phyloP scores from a whole-genome alignment of 92 coral and sea anemone genomes.

The Siderastrea radians region DNA sequence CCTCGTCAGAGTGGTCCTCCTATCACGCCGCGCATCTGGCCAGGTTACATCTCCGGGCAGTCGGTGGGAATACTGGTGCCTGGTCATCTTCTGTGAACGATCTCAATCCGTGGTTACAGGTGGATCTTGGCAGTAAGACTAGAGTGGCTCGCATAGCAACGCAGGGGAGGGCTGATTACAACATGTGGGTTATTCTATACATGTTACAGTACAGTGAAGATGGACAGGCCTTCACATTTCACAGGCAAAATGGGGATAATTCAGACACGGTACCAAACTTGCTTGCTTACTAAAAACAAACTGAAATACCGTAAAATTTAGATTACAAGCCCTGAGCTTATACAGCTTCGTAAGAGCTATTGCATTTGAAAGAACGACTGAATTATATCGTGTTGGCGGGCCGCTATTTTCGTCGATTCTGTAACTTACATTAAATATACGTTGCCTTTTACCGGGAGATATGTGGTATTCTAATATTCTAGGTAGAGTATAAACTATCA shows the following conservation, averaged over 20 bases:
- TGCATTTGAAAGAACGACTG: too few species aligned
- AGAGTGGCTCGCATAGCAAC: constrained; percentile 45
- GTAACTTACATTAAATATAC: too few species aligned
- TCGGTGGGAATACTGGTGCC: constrained; percentile 6
- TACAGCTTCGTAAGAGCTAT: too few species aligned
- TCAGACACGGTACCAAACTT: constrained; percentile 28
- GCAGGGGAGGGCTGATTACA: constrained; percentile 37
- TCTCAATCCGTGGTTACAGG: constrained; percentile 54
- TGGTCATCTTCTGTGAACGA: constrained; percentile 40
- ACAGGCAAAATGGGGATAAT: constrained; percentile 20
- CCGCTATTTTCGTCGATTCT: too few species aligned
- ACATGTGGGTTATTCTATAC: constrained; percentile 57
- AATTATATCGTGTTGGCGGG: too few species aligned
- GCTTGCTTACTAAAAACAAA: too few species aligned
- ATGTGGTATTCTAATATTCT: too few species aligned
- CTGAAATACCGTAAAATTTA: too few species aligned
- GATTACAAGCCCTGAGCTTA: too few species aligned
- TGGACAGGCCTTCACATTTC: constrained; percentile 34
- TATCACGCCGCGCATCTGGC: constrained; percentile 22
- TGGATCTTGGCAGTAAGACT: constrained; percentile 27
- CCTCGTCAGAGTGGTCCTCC: constrained; percentile 15
- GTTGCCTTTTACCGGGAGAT: too few species aligned
- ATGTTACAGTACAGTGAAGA: constrained; percentile 46
- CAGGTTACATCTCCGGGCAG: constrained; percentile 28
- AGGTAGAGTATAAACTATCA: too few species aligned